Evolutionary conservation across 2,888 invertebrate genomes (phyloP), one percentile per base, ranked within the genome.

Genomic region (Lochmaea crataegi): DNA sequence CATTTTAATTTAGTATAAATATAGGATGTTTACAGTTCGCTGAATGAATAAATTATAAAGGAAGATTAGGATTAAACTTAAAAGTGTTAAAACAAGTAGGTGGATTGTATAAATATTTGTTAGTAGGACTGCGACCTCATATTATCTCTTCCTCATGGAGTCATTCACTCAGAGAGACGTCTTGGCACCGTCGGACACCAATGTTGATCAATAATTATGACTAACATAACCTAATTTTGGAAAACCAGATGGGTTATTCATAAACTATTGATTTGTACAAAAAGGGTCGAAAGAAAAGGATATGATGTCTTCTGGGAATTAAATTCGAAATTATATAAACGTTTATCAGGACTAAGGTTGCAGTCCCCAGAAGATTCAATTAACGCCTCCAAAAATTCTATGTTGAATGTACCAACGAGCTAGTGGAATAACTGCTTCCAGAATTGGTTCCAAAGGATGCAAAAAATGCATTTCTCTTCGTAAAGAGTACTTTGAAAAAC

Each of bases 111-210:
- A 18, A 53, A 53, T 16, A 18, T 53, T 53, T 53, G 53, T 53
- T 9, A 51, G 53, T 53, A 53, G 53, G 11, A 53, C 53, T 53
- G 48, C n/a, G 53, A 53, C 53, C 53, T 53, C 53, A 53, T 18
- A 18, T 53, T 16, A 16, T 2, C 9, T 53, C 53, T 53, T 53
- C 53, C 53, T 10, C 53, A 9, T 14, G 45, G 45, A 45, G 14
- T 45, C 45, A 45, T 53, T 53, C n/a, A 18, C 53, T 38, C 32
- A 16, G 3, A 18, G 53, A 53, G 53, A 53, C 53, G 53, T 18
- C 53, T 53, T 18, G 53, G 53, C 53, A 53, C 53, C 18, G 53
- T 16, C 9, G 16, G 18, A 53, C 16, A 53, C 53, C 18, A 53
- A 10, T 53, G 11, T 53, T 10, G 53, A 53, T 18, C 53, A 5